These are phyloP conservation scores for Macaria notata DNA, from an alignment of 2,888 invertebrate genomes.

Conservation along the genomic window DNA sequence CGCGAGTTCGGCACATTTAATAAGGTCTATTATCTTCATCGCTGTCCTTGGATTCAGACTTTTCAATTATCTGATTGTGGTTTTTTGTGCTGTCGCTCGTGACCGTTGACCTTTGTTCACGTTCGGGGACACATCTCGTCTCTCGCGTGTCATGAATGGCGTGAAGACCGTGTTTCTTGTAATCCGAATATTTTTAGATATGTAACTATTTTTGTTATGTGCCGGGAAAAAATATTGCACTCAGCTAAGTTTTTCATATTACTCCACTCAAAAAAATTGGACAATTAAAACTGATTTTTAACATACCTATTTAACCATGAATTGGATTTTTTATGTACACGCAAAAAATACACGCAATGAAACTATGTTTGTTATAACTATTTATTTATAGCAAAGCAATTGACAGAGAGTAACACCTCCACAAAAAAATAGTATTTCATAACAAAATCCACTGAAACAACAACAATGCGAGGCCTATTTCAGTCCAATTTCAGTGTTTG, in stretches of 20 bases:
- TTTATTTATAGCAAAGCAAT: too few relatives aligned
- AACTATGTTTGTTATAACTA: too few relatives aligned
- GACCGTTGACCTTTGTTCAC: slow-evolving; percentile 27
- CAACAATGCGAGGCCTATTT: slow-evolving; percentile 54
- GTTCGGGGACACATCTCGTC: slow-evolving; percentile 15
- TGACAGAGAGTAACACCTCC: too few relatives aligned
- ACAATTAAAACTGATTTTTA: too few relatives aligned
- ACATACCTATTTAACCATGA: too few relatives aligned
- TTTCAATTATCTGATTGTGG: slow-evolving; percentile 62
- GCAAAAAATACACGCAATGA: too few relatives aligned
- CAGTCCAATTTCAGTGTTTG: slow-evolving; percentile 49
- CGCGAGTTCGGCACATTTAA: slow-evolving; percentile 67
- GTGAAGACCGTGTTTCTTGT: neutral
- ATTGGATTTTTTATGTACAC: too few relatives aligned
- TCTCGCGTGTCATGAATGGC: slow-evolving; percentile 4
- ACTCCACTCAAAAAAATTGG: too few relatives aligned
- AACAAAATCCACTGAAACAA: slow-evolving; percentile 29
- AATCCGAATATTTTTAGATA: neutral
- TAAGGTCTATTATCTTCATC: slow-evolving; percentile 68
- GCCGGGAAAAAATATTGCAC: too few relatives aligned
- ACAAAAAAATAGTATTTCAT: too few relatives aligned
- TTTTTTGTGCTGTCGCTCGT: slow-evolving; percentile 11
- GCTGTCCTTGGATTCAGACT: slow-evolving; percentile 54
- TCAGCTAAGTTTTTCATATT: too few relatives aligned
- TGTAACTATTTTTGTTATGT: too few relatives aligned